phyloP scores from a whole-genome alignment of 2,888 invertebrate species.

The Lordiphosa fenestrarum region DNA sequence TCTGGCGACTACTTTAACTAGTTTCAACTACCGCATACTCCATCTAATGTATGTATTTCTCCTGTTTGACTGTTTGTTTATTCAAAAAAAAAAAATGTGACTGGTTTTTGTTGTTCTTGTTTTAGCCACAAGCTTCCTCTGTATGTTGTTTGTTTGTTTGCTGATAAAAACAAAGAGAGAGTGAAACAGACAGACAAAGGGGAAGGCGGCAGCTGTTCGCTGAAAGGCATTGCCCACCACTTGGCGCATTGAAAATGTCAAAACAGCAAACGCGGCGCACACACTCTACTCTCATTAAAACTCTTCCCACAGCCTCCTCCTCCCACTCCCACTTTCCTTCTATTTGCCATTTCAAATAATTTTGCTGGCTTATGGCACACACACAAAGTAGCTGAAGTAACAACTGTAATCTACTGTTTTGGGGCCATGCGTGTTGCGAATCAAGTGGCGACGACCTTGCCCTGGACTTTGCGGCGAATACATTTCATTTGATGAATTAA shows the following conservation, averaged over 20 bases:
- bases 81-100: conserved; percentile 8
- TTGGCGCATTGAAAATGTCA: conserved; percentile 12
- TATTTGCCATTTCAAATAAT: conserved; percentile 6
- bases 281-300: conserved; percentile 5
- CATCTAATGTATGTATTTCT: conserved; percentile 3
- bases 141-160: conserved; percentile 11
- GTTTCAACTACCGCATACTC: conserved; percentile 6
- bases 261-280: conserved; percentile 1
- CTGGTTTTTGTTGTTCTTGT: conserved; percentile 8
- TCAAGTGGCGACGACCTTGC: conserved; percentile 5
- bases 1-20: neutral
- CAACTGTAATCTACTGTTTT: conserved; percentile 9
- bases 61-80: conserved; percentile 9
- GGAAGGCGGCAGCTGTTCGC: conserved; percentile 1
- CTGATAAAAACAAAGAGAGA: conserved; percentile 8
- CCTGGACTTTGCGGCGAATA: conserved; percentile 5
- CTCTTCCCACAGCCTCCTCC: neutral
- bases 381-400: neutral
- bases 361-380: conserved; percentile 8
- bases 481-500: conserved; percentile 2
- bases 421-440: conserved; percentile 9
- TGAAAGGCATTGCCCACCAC: conserved; percentile 14
- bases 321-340: neutral
- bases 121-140: conserved; percentile 13
- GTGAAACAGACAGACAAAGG: conserved; percentile 1